Conservation (phyloP, 2,797 vertebrate species). For the Leucoraja ocellata region DNA sequence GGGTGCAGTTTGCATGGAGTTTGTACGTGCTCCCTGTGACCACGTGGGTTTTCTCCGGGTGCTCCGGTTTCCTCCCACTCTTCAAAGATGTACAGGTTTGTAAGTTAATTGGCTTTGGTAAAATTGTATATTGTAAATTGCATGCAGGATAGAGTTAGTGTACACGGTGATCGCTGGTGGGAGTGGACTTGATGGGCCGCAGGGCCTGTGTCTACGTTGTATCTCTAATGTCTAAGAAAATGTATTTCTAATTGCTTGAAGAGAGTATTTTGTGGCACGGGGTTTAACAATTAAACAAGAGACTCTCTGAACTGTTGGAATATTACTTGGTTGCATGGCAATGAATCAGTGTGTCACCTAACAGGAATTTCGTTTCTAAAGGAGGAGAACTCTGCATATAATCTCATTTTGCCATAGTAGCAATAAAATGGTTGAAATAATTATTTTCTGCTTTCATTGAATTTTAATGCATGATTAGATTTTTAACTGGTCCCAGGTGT, state of each 20-base stretch:
- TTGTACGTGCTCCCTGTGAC: too few relatives aligned
- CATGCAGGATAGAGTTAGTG: too few relatives aligned
- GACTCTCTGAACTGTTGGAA: neutral
- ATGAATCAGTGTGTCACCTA: neutral
- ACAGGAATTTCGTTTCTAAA: conserved; percentile 1
- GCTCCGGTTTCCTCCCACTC: too few relatives aligned
- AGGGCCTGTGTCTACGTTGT: too few relatives aligned
- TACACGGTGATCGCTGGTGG: too few relatives aligned
- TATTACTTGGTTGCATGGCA: neutral
- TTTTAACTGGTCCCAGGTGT: conserved; percentile 23
- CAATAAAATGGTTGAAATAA: conserved; percentile 9
- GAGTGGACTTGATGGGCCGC: too few relatives aligned
- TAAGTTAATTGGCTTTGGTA: too few relatives aligned
- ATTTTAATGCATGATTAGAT: neutral
- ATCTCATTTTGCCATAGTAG: conserved; percentile 7
- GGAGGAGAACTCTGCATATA: neutral
- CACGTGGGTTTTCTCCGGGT: too few relatives aligned
- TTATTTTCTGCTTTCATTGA: conserved; percentile 22
- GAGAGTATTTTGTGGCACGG: neutral
- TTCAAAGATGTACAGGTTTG: too few relatives aligned
- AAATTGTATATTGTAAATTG: too few relatives aligned
- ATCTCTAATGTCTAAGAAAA: too few relatives aligned
- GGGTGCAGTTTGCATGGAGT: too few relatives aligned
- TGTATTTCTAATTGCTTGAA: neutral
- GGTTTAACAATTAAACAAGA: neutral